phyloP scores from a whole-genome alignment of 2,113 vertebrate genomes.

The Rhinopomastus cyanomelas region DNA sequence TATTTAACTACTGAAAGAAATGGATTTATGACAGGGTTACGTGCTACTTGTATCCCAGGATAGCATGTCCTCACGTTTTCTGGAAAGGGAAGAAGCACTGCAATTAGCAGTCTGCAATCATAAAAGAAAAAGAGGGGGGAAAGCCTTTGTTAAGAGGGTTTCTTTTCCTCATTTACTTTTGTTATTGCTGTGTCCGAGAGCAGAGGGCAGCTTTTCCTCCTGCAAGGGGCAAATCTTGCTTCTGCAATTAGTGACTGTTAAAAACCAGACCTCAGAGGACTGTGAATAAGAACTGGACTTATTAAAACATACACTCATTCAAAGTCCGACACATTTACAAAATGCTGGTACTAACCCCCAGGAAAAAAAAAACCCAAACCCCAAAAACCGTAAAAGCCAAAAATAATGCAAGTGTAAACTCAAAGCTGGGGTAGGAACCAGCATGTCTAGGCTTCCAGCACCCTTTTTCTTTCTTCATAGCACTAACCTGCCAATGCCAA shows the following conservation, averaged over 20 bases:
- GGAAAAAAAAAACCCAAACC: not conserved
- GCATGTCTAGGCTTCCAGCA: not conserved
- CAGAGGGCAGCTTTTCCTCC: not conserved
- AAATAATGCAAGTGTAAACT: not conserved
- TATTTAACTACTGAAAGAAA: slow-evolving; percentile 21
- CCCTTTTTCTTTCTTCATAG: not conserved
- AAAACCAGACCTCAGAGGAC: not conserved
- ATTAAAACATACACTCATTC: not conserved
- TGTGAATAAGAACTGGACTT: not conserved
- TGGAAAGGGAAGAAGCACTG: not conserved
- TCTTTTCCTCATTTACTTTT: not conserved
- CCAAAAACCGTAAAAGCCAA: not conserved
- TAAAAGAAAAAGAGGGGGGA: not conserved
- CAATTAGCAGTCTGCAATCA: not conserved
- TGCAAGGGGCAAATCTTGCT: not conserved
- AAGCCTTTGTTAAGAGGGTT: not conserved
- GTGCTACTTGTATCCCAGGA: not conserved
- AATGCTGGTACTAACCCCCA: not conserved
- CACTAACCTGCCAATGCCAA: not conserved
- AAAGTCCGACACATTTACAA: not conserved
- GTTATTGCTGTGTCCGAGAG: not conserved
- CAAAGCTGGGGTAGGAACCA: not conserved
- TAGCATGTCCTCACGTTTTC: not conserved
- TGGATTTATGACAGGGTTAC: not conserved
- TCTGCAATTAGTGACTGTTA: not conserved